These are phyloP conservation scores for Lucifuga dentata DNA, from an alignment of 2,113 vertebrate species.

Conservation along the genomic window DNA sequence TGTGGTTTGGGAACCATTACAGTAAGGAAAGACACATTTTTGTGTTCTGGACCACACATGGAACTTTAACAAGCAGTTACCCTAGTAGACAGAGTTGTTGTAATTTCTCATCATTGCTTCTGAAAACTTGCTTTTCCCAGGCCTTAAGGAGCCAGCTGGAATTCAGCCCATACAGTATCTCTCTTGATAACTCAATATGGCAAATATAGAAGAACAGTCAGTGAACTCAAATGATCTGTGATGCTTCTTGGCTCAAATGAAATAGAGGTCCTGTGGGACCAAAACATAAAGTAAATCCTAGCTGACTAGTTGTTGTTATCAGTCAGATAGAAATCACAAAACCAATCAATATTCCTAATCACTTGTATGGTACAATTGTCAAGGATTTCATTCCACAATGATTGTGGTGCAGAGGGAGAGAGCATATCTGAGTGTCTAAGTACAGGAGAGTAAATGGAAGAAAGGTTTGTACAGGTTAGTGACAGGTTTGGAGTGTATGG, in stretches of 20 bases:
- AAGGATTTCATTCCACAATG: constrained; percentile 8
- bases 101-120: constrained; percentile 4
- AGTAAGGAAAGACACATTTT: no score
- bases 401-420: constrained; percentile 57
- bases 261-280: neutral
- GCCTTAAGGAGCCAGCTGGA: constrained; percentile 4
- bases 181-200: constrained; percentile 1
- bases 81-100: constrained; percentile 6
- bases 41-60: neutral
- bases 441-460: neutral
- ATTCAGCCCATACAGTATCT: constrained; percentile 15
- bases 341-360: neutral
- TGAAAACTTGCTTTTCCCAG: constrained; percentile 21
- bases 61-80: constrained; percentile 15
- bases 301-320: neutral
- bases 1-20: constrained; percentile 1
- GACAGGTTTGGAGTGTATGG: constrained; percentile 2
- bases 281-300: neutral
- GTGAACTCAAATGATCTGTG: constrained; percentile 8
- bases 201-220: constrained; percentile 30
- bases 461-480: neutral
- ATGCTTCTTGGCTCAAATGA: constrained; percentile 12
- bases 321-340: neutral
- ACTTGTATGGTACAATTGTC: neutral
- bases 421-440: constrained; percentile 21